phyloP scores from a whole-genome alignment of 2,797 vertebrate species.

The Melanogrammus aeglefinus region DNA sequence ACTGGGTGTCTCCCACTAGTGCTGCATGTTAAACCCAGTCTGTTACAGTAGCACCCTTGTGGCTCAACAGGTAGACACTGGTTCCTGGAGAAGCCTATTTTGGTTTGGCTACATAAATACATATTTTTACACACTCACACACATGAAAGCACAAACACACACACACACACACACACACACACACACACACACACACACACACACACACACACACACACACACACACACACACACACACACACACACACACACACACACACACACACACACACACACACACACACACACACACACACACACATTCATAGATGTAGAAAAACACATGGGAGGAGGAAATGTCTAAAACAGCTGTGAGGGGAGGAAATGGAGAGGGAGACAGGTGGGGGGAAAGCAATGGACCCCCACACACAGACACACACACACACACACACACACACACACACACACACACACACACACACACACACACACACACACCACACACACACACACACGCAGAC shows the following conservation, averaged over 20 bases:
- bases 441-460: slow-evolving; percentile 7
- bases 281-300: too few relatives aligned
- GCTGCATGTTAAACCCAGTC: neutral
- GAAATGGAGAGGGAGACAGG: slow-evolving; percentile 33
- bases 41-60: neutral
- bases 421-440: slow-evolving; percentile 20
- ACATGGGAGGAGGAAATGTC: slow-evolving; percentile 59
- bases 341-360: slow-evolving; percentile 61
- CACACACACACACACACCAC: slow-evolving; percentile 12
- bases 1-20: neutral
- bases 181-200: neutral
- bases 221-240: neutral
- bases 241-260: neutral
- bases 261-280: neutral
- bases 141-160: neutral
- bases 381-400: slow-evolving; percentile 11
- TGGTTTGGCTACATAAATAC: neutral
- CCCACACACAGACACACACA: slow-evolving; percentile 35
- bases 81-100: neutral
- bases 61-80: neutral
- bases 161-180: too few relatives aligned
- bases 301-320: neutral
- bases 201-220: neutral
- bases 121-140: neutral
- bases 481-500: slow-evolving; percentile 21